Base-by-base conservation (phyloP, 1,140 invertebrate species). In the Drosophila subobscura region DNA sequence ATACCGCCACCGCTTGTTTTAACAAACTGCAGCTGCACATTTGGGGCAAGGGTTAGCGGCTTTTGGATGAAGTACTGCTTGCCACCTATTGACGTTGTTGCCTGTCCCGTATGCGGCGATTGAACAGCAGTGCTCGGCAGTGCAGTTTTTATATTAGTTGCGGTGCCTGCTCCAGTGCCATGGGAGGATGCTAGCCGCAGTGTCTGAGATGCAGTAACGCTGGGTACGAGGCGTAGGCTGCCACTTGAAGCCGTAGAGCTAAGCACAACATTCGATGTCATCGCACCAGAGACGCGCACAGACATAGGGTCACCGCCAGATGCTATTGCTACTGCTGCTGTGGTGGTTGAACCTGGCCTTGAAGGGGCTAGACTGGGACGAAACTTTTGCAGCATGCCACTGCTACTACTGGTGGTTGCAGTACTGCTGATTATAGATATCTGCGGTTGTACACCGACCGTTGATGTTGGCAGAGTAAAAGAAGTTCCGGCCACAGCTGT, bases 11-110 rank as follows among this genome's bases (percentile, higher is more conserved):
- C 79, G 40, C 80, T 90, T 0, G 91, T 91, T 58, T 91, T 91
- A 1, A 91, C 84, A 58, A 91, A 88, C 49, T 91, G 91, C 44
- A 91, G 58, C 22, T 91, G 90, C 6, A 91, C 78, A 71, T 91
- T 91, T 6, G 89, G 68, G 0, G 78, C 66, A 2, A 91, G 53
- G 0, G 80, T 84, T 3, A 91, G 57, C 0, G 91, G 91, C 29
- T 91, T 91, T 49, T 91, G 91, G 33, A 91, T 81, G 14, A 91
- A 81, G 49, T 90, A 91, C 29, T 91, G 90, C 44, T 91, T 91
- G 10, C 86, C 89, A 7, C 89, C 79, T 25, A 91, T 74, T 1
- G 90, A 77, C 0, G 84, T 68, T 8, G 89, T 49, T 8, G 70
- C 33, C 20, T 12, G 49, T 23, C 29, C 27, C 2, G 60, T 14